Base-by-base conservation (phyloP, 2,888 invertebrate species). In the Limnephilus auricula region DNA sequence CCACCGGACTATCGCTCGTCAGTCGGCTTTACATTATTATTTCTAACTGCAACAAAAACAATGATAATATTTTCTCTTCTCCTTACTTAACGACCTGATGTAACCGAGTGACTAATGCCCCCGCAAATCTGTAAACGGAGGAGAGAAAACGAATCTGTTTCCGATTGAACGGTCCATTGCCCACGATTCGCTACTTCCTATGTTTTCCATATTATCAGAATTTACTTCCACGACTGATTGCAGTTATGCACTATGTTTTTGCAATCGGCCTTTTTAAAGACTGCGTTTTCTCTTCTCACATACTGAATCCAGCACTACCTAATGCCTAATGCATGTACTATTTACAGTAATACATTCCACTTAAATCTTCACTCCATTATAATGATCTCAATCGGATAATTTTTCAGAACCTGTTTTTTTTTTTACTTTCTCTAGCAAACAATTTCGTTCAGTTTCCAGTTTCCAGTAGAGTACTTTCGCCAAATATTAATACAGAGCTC, bases 121-220 rank as follows among this genome's bases (percentile, higher is more conserved):
- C 65, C n/a, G 65, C 65, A 25, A 65, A n/a, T 65, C 65, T 65
- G 65, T 25, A n/a, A 50, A 15, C 65, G 65, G n/a, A 65, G 25
- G 65, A 65, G 65, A 65, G 65, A 65, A 65, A 65, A 65, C 65
- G 25, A 65, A 65, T 65, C 65, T 9, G 65, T 65, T 65, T 65
- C 65, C 65, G 65, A 65, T 65, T 65, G 65, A 65, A 65, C 65
- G 65, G 65, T 65, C 65, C 65, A 65, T 65, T 65, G 65, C 65
- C n/a, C 9, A n/a, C 25, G n/a, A 65, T 65, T 65, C 65, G 65
- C 65, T 9, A 65, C 65, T 65, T 65, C n/a, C 65, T 65, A 65
- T 65, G 65, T 65, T 65, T 65, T n/a, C 65, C 65, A n/a, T 4
- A n/a, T 65, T 65, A 65, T 65, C 25, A 6, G n/a, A 65, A 25